These are phyloP conservation scores for Poecilia gillii DNA, from an alignment of 2,797 vertebrate species.

Conservation along the genomic window DNA sequence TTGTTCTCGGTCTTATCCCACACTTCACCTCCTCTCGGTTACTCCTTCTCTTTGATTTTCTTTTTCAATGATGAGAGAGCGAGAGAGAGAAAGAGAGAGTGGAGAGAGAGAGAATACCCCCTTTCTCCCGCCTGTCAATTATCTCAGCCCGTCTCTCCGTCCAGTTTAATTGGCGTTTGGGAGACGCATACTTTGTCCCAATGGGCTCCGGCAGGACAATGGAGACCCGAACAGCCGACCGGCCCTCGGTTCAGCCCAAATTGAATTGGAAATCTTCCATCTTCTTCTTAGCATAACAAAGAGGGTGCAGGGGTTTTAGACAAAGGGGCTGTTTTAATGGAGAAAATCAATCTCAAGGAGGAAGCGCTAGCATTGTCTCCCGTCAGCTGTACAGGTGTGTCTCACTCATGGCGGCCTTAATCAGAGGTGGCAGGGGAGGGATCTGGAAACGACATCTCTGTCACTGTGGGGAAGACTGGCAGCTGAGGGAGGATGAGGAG, in stretches of 20 bases:
- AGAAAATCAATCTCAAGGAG: slow-evolving; percentile 85
- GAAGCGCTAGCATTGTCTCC: slow-evolving; percentile 81
- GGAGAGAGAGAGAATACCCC: slow-evolving; percentile 61
- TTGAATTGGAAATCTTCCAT: slow-evolving; percentile 95
- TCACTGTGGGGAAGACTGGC: slow-evolving; percentile 44
- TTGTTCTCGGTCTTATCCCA: slow-evolving; percentile 47
- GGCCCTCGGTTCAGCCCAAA: slow-evolving; percentile 89
- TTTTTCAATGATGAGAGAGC: slow-evolving; percentile 54
- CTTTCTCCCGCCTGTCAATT: slow-evolving; percentile 89
- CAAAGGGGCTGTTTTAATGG: slow-evolving; percentile 90
- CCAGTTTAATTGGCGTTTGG: slow-evolving; percentile 90
- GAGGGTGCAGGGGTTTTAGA: slow-evolving; percentile 83
- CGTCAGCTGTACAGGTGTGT: slow-evolving; percentile 83
- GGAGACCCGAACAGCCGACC: slow-evolving; percentile 88
- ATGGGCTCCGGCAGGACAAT: slow-evolving; percentile 84
- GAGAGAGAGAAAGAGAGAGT: slow-evolving; percentile 46
- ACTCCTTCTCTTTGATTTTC: slow-evolving; percentile 55
- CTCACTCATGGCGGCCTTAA: slow-evolving; percentile 74
- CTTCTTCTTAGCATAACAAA: slow-evolving; percentile 97
- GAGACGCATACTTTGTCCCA: slow-evolving; percentile 87
- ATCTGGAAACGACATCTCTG: slow-evolving; percentile 75
- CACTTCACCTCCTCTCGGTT: slow-evolving; percentile 47
- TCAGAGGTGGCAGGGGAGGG: slow-evolving; percentile 85
- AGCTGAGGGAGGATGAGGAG: not conserved
- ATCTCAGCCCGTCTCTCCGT: slow-evolving; percentile 79